Conservation (phyloP, 2,888 invertebrate genomes). For the Camptogramma bilineatum region DNA sequence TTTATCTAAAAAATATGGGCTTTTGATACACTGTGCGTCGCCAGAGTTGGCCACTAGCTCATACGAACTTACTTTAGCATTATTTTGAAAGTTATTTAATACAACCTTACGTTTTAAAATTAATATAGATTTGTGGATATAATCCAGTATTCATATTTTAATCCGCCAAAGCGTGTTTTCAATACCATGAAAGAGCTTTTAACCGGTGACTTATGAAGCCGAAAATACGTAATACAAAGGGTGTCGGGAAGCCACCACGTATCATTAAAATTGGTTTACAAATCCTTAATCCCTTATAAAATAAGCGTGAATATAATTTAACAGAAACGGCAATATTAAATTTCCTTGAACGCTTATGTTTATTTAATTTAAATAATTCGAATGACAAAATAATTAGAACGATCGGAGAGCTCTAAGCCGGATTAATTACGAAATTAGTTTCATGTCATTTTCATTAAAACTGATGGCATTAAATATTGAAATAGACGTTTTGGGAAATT, state of each 20-base stretch:
- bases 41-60: no score
- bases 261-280: conserved; percentile 24
- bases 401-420: no score
- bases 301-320: conserved; percentile 1
- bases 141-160: neutral
- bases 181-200: neutral
- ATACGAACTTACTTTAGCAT: no score
- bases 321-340: conserved; percentile 10
- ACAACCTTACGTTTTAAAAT: no score
- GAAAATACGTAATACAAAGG: neutral
- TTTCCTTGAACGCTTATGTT: neutral
- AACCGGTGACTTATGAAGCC: conserved; percentile 10
- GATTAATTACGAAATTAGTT: no score
- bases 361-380: neutral
- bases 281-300: conserved; percentile 14
- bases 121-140: neutral
- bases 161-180: neutral
- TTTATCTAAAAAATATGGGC: no score
- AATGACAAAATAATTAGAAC: neutral
- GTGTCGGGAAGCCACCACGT: conserved; percentile 16
- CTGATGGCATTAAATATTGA: no score
- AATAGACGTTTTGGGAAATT: no score
- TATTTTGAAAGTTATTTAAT: no score
- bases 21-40: no score
- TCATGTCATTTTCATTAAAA: no score